Evolutionary conservation across 2,113 vertebrate species (phyloP).

Genomic region (Oryzias celebensis): DNA sequence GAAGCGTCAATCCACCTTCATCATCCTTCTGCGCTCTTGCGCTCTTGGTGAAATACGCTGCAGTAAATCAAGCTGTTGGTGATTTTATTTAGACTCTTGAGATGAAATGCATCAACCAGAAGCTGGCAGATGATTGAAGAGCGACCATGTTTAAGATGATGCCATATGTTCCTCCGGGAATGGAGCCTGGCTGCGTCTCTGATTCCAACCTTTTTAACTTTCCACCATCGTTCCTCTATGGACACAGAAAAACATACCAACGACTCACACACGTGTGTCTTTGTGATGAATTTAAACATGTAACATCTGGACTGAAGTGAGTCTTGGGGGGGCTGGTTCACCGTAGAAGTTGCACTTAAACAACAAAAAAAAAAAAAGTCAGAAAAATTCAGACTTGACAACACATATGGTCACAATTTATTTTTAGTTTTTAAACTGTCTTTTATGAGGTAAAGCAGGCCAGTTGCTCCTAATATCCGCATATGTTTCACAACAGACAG

Average conservation of each 20-base stretch:
- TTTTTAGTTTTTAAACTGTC: too few species aligned
- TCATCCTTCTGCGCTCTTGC: constrained; percentile 4
- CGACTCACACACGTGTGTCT: not conserved
- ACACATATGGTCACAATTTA: too few species aligned
- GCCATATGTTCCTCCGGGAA: constrained; percentile 38
- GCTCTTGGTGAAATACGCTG: constrained; percentile 10
- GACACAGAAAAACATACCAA: not conserved
- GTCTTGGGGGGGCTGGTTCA: not conserved
- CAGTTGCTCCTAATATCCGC: too few species aligned
- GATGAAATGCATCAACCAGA: constrained; percentile 18
- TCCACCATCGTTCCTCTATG: not conserved
- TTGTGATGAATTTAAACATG: constrained; percentile 20
- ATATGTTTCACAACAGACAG: too few species aligned
- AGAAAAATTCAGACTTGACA: not conserved
- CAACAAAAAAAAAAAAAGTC: constrained; percentile 23
- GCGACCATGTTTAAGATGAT: constrained; percentile 26
- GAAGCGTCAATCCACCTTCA: too few species aligned
- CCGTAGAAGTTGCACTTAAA: constrained; percentile 10
- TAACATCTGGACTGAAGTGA: constrained; percentile 34
- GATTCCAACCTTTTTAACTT: not conserved
- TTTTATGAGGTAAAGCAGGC: too few species aligned
- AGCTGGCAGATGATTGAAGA: constrained; percentile 38
- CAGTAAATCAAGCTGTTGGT: constrained; percentile 31
- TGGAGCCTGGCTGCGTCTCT: not conserved
- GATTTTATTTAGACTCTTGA: constrained; percentile 33